Evolutionary conservation across 1,140 invertebrate genomes (phyloP).

Genomic region (Cephus cinctus): DNA sequence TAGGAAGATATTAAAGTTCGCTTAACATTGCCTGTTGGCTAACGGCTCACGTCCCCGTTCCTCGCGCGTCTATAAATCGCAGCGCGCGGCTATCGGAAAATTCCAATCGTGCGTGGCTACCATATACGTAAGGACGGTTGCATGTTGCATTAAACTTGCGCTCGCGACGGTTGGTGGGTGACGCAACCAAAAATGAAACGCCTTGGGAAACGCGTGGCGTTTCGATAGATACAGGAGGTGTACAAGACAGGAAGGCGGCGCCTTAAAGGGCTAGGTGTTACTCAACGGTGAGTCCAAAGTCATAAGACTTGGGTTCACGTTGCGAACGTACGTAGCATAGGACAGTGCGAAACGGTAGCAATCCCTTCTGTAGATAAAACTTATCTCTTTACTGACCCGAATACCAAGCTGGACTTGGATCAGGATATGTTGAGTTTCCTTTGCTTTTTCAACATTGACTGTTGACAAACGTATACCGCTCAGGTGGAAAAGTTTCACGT

Average conservation of each 20-base stretch:
- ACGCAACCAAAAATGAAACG: slow-evolving; percentile 36
- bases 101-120: slow-evolving; percentile 40
- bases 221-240: slow-evolving; percentile 2
- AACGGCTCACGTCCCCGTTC: slow-evolving; percentile 23
- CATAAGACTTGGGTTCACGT: background rate
- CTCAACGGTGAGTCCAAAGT: background rate
- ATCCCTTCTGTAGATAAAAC: too few species aligned
- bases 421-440: too few species aligned
- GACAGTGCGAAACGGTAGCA: too few species aligned
- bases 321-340: too few species aligned
- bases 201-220: slow-evolving; percentile 22
- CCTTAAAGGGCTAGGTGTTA: slow-evolving; percentile 25
- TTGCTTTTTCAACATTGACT: too few species aligned
- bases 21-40: slow-evolving; percentile 14
- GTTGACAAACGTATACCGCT: too few species aligned
- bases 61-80: slow-evolving; percentile 39
- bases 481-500: too few species aligned
- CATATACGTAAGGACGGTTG: slow-evolving; percentile 30
- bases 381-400: too few species aligned
- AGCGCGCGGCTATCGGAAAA: slow-evolving; percentile 42
- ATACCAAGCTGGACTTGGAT: too few species aligned
- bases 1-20: slow-evolving; percentile 28
- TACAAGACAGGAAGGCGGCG: slow-evolving; percentile 25
- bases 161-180: slow-evolving; percentile 12
- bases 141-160: background rate